Conservation (phyloP, 2,888 invertebrate species). For the Pterobdella sp. region DNA sequence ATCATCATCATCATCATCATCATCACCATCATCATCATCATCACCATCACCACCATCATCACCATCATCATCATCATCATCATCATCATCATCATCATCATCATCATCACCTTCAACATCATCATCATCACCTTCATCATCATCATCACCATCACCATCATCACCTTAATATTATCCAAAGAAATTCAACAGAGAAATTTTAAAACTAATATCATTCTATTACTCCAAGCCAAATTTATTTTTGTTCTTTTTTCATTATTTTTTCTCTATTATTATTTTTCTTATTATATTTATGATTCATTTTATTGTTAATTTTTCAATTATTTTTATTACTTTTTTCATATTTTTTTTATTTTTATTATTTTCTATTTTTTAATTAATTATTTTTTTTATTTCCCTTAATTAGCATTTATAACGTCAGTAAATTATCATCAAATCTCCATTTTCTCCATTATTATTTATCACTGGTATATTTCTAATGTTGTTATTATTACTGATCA, state of each 20-base stretch:
- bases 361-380: no score
- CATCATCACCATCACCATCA: conserved; percentile 3
- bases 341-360: no score
- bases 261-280: conserved; percentile 9
- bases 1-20: conserved; percentile 16
- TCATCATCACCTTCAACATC: conserved; percentile 12
- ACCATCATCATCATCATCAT: conserved; percentile 22
- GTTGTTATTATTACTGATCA: no score
- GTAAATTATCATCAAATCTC: no score
- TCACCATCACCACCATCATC: conserved; percentile 22
- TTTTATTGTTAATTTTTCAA: no score
- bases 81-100: conserved; percentile 28
- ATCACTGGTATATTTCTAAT: no score
- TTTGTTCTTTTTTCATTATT: neutral
- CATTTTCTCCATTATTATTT: no score
- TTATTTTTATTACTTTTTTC: no score
- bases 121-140: conserved; percentile 14
- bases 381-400: no score
- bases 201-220: neutral
- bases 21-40: conserved; percentile 12
- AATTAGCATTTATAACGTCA: no score
- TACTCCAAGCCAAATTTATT: neutral
- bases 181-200: neutral
- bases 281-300: neutral
- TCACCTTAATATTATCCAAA: neutral